Evolutionary conservation across 2,113 vertebrate species (phyloP).

Genomic region (Bubo bubo): DNA sequence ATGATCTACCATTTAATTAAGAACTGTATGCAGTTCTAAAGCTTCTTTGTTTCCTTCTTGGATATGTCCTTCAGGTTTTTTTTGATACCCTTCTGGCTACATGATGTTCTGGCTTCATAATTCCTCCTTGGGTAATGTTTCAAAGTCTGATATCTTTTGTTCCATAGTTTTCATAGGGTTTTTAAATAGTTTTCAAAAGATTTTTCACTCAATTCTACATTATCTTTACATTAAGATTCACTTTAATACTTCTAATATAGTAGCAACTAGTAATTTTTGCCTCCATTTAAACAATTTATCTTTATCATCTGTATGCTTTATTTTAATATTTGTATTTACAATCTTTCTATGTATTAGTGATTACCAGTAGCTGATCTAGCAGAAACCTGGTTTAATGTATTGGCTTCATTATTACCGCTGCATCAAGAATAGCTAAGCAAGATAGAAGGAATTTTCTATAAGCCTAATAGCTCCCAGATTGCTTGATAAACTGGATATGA

Average conservation of each 20-base stretch:
- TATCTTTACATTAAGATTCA: background rate
- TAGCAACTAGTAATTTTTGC: background rate
- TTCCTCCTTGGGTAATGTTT: background rate
- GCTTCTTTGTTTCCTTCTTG: background rate
- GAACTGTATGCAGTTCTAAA: background rate
- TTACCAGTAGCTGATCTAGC: background rate
- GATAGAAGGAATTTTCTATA: background rate
- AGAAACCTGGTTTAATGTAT: background rate
- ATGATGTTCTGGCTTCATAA: background rate
- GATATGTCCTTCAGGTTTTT: background rate
- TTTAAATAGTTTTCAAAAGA: background rate
- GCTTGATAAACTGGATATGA: background rate
- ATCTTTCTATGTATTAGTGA: background rate
- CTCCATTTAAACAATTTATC: background rate
- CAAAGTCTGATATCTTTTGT: background rate
- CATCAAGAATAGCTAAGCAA: background rate
- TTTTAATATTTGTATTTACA: background rate
- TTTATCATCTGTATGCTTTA: background rate
- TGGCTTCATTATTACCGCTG: background rate
- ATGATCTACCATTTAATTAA: background rate
- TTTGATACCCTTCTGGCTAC: background rate
- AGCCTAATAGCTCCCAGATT: background rate
- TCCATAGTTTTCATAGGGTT: background rate
- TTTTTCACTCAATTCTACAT: background rate
- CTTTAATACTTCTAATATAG: background rate